Evolutionary conservation across 2,797 vertebrate species (phyloP), one percentile per base, ranked within the genome.

Genomic region (Spondyliosoma cantharus): DNA sequence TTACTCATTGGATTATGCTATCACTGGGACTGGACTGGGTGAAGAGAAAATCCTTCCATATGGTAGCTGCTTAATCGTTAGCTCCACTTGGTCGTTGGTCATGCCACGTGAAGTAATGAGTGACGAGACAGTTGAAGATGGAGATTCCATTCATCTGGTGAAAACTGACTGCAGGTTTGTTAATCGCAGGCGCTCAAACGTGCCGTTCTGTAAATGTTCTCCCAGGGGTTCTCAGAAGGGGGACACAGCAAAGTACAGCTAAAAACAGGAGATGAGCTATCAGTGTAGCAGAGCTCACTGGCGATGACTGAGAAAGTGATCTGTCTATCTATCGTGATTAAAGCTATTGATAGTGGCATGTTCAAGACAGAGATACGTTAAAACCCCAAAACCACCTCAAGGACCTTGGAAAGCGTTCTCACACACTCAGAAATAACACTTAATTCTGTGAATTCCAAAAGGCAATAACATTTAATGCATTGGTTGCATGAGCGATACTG

Each of bases 401-500:
- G 4, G 48, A 76, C 50, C 32, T 48, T 56, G 19, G 64, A 73
- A 77, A 27, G 4, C 7, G 72, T 14, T 24, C 3, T 9, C 5
- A 54, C n/a, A 63, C 25, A 57, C 27, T 54, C 60, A 74, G 13
- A 77, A 70, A 77, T 57, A 66, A 17, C 32, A 56, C 58, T 69
- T 82, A n/a, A 66, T 83, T 83, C 52, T 76, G 76, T 86, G 48
- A 87, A 92, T 94, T 90, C 69, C 71, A 91, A 94, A 93, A 91
- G 81, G 90, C 90, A 92, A 88, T 89, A 88, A 91, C 86, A 91
- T 87, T 89, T 74, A 88, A 91, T 86, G 91, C 92, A 89, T 91
- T 89, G 90, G 71, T 89, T 87, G 89, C 84, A 92, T 63, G 64
- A 78, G 56, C 79, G 45, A 87, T 80, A 86, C 84, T 73, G 54